A percentile compares a stretch with the other conserved stretches of the same genome.
Conservation (phyloP, 2,888 invertebrate genomes). For the Lampropteryx suffumata region DNA sequence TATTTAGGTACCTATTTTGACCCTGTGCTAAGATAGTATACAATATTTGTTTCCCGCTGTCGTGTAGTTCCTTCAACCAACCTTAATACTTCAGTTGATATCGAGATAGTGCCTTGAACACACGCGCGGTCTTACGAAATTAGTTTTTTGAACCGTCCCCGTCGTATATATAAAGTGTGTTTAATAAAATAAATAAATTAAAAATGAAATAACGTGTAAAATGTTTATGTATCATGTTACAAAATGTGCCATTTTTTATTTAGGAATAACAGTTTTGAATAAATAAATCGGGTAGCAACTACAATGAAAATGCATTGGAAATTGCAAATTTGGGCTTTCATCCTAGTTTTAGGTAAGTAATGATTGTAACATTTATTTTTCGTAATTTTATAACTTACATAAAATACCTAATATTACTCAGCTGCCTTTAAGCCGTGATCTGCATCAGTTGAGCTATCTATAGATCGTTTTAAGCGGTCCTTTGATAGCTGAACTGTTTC, state of each 20-base stretch:
- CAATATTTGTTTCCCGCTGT: too few relatives aligned
- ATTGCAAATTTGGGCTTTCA: constrained; percentile 40
- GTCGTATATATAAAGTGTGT: too few relatives aligned
- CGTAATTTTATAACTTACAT: too few relatives aligned
- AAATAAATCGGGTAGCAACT: not conserved
- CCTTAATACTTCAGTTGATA: constrained; percentile 4
- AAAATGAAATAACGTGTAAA: not conserved
- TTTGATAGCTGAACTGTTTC: too few relatives aligned
- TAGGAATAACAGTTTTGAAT: constrained; percentile 11
- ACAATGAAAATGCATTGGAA: constrained; percentile 45
- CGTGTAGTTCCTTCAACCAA: too few relatives aligned
- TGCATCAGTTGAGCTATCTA: too few relatives aligned
- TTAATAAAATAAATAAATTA: not conserved
- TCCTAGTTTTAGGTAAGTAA: constrained; percentile 48
- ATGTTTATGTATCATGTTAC: not conserved
- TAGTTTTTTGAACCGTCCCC: not conserved
- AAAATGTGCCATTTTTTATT: constrained; percentile 7
- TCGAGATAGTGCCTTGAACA: not conserved
- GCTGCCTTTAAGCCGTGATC: too few relatives aligned
- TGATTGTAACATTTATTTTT: too few relatives aligned
- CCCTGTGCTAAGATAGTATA: too few relatives aligned
- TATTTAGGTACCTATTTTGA: too few relatives aligned
- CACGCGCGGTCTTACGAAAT: not conserved
- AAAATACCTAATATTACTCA: too few relatives aligned
- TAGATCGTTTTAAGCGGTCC: too few relatives aligned